Percentiles rank a stretch among this genome's conserved stretches.
Conservation (phyloP, 2,113 vertebrate genomes). For the Varanus salvator region DNA sequence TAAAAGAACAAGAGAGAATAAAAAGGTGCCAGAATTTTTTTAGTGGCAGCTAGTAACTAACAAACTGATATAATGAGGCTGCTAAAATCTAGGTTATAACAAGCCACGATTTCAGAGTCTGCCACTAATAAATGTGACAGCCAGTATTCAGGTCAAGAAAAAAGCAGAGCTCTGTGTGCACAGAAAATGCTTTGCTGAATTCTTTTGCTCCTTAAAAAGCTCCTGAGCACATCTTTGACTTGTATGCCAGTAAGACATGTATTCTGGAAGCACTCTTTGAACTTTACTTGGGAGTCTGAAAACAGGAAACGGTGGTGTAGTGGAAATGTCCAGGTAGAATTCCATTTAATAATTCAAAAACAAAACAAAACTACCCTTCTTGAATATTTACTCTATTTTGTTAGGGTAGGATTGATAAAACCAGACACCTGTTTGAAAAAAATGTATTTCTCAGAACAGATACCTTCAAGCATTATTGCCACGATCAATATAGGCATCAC, state of each 20-base stretch:
- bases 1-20: background rate
- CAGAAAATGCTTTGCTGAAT: background rate
- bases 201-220: background rate
- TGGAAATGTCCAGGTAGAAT: background rate
- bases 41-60: background rate
- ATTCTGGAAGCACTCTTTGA: background rate
- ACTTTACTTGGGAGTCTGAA: background rate
- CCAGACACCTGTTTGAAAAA: background rate
- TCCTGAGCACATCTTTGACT: background rate
- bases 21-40: background rate
- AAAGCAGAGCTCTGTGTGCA: background rate
- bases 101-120: constrained; percentile 4
- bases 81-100: constrained; percentile 25
- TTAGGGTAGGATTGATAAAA: background rate
- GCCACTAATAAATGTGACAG: constrained; percentile 16
- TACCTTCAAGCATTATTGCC: too few species aligned
- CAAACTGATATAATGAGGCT: constrained; percentile 23
- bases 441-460: background rate
- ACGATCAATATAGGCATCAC: background rate
- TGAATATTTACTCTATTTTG: background rate
- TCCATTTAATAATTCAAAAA: background rate
- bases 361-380: background rate
- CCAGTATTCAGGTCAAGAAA: background rate
- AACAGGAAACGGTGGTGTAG: background rate
- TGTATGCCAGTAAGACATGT: background rate